Evolutionary conservation across 2,888 invertebrate genomes (phyloP).

Genomic region (Belgica antarctica): DNA sequence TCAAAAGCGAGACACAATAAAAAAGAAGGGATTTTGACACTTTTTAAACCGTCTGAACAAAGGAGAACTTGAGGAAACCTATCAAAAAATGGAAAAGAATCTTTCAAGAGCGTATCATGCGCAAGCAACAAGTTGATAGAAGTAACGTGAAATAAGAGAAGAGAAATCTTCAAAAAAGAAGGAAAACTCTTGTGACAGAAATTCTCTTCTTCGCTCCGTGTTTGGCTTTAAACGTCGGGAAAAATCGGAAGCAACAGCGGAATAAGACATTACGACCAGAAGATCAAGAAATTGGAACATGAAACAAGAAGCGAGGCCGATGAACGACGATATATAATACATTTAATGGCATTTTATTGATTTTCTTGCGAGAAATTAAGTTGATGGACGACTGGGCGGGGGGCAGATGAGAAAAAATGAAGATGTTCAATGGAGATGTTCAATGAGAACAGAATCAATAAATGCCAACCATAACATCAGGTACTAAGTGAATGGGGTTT

Average conservation of each 20-base stretch:
- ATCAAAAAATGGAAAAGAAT: conserved; percentile 35
- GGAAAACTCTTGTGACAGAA: conserved; percentile 36
- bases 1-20: neutral
- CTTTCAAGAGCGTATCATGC: conserved; percentile 32
- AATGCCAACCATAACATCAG: neutral
- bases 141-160: conserved; percentile 34
- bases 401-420: too few relatives aligned
- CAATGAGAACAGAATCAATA: neutral
- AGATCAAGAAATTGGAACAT: conserved; percentile 39
- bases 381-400: conserved; percentile 5
- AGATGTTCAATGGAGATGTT: too few relatives aligned
- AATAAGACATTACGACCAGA: conserved; percentile 21
- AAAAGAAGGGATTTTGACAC: conserved; percentile 41
- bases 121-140: conserved; percentile 41
- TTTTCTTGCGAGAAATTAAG: conserved; percentile 23
- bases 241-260: conserved; percentile 33
- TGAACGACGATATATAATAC: conserved; percentile 15
- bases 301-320: conserved; percentile 27
- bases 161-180: conserved; percentile 40
- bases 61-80: conserved; percentile 30
- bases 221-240: conserved; percentile 7
- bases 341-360: conserved; percentile 43
- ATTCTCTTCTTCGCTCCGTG: conserved; percentile 13
- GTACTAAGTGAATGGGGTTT: neutral
- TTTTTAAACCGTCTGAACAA: conserved; percentile 7